Base-by-base conservation (phyloP, 2,113 vertebrate species). In the Calidris pygmaea region DNA sequence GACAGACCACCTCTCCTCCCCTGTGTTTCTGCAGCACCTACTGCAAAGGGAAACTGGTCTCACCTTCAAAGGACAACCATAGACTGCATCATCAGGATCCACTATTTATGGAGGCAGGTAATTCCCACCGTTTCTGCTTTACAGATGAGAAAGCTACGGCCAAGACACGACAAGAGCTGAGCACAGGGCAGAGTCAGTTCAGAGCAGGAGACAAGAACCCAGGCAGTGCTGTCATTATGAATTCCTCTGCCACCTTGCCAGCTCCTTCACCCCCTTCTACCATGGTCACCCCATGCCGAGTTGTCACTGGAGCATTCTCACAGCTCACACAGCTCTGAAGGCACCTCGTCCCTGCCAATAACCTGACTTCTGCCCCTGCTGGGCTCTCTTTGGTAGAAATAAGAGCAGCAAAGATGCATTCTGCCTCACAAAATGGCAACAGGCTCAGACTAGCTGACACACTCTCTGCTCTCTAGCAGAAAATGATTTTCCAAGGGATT, bases 401-500 rank as follows among this genome's bases (percentile, higher is more conserved):
- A 56, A 26, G 89, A 86, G n/a, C 12, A 56, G 68, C 0, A 0
- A 86, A 68, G 12, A 81, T 21, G 7, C 58, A 68, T 67, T 89
- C 41, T 89, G 45, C 60, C 39, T 92, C 48, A 53, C 70, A 70
- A 81, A 90, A 93, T 7, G 27, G 75, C 70, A 90, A 53, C 32
- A 78, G 48, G 50, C 77, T 89, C 53, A 48, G 58, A 67, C 27
- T 67, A 45, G 58, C 20, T 79, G 70, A 90, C 70, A 77, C 3
- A 3, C 14, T 60, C 19, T 55, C 41, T 87, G 21, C 39, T 87
- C 32, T 65, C 45, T 34, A 82, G 43, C 39, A 91, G 84, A 91
- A 87, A 87, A 73, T 47, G 0, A 87, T 91, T 95, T 96, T 93
- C 75, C 71, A 72, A 79, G 77, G 95, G 55, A 85, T 93, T 96